Base-by-base conservation (phyloP, 2,113 vertebrate species). In the Calidris pugnax region DNA sequence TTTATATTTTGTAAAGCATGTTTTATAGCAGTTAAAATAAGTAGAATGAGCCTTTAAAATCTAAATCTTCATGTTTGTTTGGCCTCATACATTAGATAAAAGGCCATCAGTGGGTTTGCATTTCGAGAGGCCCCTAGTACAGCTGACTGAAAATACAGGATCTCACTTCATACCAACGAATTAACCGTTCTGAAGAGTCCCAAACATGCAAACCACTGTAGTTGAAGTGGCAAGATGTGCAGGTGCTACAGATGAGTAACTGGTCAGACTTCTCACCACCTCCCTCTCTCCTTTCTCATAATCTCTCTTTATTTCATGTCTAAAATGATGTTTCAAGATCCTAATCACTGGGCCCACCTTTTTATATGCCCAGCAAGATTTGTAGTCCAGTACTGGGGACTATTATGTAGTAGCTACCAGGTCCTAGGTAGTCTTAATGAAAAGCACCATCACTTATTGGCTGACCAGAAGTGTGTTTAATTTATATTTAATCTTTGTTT, bases 11-110 rank as follows among this genome's bases (percentile, higher is more conserved):
- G 26, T 59, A 67, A 94, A 89, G 55, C 9, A 72, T n/a, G 24
- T 74, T 94, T 94, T 83, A 87, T 37, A 80, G 53, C 55, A 74
- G 62, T 57, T 87, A 85, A 92, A 96, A 92, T 72, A 81, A 92
- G 73, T 81, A 93, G 66, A 95, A 43, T 3, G 59, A 79, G 37
- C 57, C 57, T 87, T 92, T 91, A 91, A 93, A 94, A 87, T 72
- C 12, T 14, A 92, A 94, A 85, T 72, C 12, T 15, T 71, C 17
- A 19, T 76, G 62, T 74, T 93, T 95, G 24, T 71, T 87, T 82
- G 67, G 59, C 30, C 41, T 87, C 55, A 14, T 87, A 19, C 15
- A 23, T 89, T 60, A 76, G 32, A 26, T 48, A 91, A 79, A 94
- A 92, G 62, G 37, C 56, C 81, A 63, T 53, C n/a, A 22, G 18